These are phyloP conservation scores for Atlantisia rogersi DNA, from an alignment of 2,113 vertebrate genomes.

Conservation along the genomic window DNA sequence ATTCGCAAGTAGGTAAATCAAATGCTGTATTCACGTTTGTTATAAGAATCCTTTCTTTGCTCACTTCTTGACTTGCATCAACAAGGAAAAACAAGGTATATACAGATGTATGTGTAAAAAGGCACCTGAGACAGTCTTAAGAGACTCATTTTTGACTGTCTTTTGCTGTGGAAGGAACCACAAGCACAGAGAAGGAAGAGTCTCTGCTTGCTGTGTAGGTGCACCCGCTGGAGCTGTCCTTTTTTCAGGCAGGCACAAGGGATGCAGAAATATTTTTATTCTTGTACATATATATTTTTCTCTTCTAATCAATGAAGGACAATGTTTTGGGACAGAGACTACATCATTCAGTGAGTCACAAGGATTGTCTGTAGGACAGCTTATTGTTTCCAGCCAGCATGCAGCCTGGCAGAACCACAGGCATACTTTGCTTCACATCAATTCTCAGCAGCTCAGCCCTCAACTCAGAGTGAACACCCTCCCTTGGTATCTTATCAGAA, in stretches of 20 bases:
- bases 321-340: background rate
- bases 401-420: background rate
- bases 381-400: background rate
- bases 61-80: background rate
- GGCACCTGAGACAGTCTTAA: background rate
- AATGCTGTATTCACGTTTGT: too few relatives aligned
- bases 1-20: too few relatives aligned
- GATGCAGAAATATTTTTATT: slow-evolving; percentile 29
- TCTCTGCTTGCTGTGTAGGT: slow-evolving; percentile 8
- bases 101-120: background rate
- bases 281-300: background rate
- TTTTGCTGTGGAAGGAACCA: background rate
- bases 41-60: too few relatives aligned
- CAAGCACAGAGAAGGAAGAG: background rate
- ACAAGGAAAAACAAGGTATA: background rate
- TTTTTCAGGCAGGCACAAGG: slow-evolving; percentile 18
- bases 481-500: background rate
- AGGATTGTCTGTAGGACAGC: background rate
- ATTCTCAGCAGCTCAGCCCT: background rate
- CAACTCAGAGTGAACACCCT: rapidly evolving
- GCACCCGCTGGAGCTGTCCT: background rate
- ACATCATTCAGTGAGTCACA: background rate
- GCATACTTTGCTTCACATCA: background rate
- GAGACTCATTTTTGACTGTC: slow-evolving; percentile 3
- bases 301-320: background rate